Percentiles rank a stretch among this genome's conserved stretches.
Evolutionary conservation across 2,113 vertebrate species (phyloP).

Genomic region (Sylvilagus bachmani): DNA sequence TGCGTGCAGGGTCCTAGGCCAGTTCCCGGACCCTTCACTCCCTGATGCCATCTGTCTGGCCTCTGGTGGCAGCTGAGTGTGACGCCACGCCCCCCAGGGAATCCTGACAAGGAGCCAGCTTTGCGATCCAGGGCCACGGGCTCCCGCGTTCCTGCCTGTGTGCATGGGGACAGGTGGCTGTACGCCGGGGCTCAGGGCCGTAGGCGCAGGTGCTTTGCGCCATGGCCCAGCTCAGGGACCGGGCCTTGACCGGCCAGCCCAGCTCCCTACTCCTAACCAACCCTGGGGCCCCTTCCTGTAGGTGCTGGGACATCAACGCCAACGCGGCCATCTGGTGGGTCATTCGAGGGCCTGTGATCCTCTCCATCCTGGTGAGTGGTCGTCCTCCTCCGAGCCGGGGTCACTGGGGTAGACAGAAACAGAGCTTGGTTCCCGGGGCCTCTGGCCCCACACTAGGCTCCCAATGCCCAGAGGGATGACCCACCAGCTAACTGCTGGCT

Average conservation of each 20-base stretch:
- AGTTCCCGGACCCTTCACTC: background rate
- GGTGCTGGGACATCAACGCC: slow-evolving; percentile 96
- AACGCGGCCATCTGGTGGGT: slow-evolving; percentile 95
- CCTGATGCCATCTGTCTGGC: background rate
- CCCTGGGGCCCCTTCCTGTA: slow-evolving; percentile 70
- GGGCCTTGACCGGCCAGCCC: background rate
- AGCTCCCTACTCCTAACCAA: background rate
- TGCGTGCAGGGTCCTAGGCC: background rate
- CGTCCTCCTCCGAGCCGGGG: background rate
- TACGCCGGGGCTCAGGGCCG: background rate
- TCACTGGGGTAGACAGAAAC: background rate
- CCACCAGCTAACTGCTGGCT: background rate
- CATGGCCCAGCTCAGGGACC: background rate
- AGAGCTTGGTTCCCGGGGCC: background rate
- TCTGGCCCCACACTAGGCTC: no score
- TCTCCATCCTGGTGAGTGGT: slow-evolving; percentile 94
- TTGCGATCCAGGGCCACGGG: background rate
- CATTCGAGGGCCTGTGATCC: slow-evolving; percentile 93
- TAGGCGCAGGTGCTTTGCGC: rapidly evolving
- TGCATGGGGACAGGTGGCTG: background rate
- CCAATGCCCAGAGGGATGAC: background rate
- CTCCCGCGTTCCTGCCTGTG: background rate
- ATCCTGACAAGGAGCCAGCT: background rate
- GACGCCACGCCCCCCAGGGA: rapidly evolving
- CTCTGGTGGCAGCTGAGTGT: background rate